Base-by-base conservation (phyloP, 92 coral and sea anemone species). In the Diadumene lineata region DNA sequence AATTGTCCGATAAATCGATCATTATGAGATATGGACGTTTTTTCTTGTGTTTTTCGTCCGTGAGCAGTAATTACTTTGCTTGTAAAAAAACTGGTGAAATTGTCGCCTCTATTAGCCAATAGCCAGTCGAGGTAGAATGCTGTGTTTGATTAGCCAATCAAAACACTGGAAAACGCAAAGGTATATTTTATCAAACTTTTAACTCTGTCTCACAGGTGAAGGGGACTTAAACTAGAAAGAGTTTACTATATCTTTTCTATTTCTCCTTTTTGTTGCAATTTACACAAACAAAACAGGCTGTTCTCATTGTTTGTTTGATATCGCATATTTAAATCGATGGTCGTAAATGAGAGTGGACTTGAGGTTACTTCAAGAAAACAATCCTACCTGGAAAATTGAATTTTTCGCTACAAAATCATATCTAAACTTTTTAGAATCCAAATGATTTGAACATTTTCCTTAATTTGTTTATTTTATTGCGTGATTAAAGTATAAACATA, bases 61-160 rank as follows among this genome's bases (percentile, higher is more conserved):
- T 62, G 68, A 62, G 68, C 25, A 30, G 21, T 62, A 21, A 76
- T 50, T 31, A 53, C 44, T 51, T 28, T 22, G 34, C 70, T 76
- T 64, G 51, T 51, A 33, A 76, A n/a, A n/a, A n/a, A 66, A 31
- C 60, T 31, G 81, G 73, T 29, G 65, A 65, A 51, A 50, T 76
- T 65, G 72, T 32, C 81, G 56, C 81, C 73, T 65, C 34, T 31
- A 13, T 55, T 65, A 48, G 73, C 81, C 81, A 76, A 76, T 76
- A 62, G 68, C n/a, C 43, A 2, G 13, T 2, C 68, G 68, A 62
- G 68, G 29, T 62, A 7, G 68, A 28, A 62, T 34, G 26, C 55
- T 21, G 21, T 13, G 56, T 43, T 66, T 66, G 19, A 43, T 28
- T 4, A 66, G 55, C 71, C 71, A 66, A 66, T 66, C 71, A 66